Base-by-base conservation (phyloP, 2,797 vertebrate genomes). In the Smutsia gigantea region DNA sequence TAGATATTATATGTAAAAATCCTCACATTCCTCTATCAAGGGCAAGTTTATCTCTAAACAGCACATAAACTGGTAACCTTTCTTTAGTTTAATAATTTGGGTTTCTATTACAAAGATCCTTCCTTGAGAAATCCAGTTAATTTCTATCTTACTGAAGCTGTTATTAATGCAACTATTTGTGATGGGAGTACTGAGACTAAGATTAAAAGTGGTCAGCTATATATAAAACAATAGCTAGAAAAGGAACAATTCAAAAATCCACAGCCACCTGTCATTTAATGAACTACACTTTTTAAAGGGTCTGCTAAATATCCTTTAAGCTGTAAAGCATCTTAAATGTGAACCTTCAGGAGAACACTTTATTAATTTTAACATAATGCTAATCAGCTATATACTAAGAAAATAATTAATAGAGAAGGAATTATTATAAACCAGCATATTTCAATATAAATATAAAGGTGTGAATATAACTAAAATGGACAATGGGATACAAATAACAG, bases 281-380 rank as follows among this genome's bases (percentile, higher is more conserved):
- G 49, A 51, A 29, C 8, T 63, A 74, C n/a, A 61, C 11, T 69
- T 93, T 37, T 57, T 68, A 85, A 87, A 94, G 17, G 3, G 19
- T 86, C 57, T 82, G 37, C 7, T 88, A 61, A 64, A 94, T 85
- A n/a, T 53, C 1, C 4, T 57, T 55, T 92, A 53, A 21, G 4
- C 5, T 89, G 42, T 85, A 61, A 69, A 9, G 11, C 72, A 49
- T 72, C 46, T 71, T 74, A 68, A 83, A 74, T 78, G 37, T 29
- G 57, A 81, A 53, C 64, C 34, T 92, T 91, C 29, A 82, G 19
- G 27, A 82, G 55, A 88, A 77, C 8, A 34, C 39, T 78, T 87
- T 25, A 34, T 53, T 71, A 71, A 51, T 86, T 96, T 97, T 77
- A 93, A 75, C 6, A 42, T 71, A 79, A 79, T 74, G 29, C 29